Conservation (phyloP, 2,113 vertebrate genomes). For the Piaya cayana region DNA sequence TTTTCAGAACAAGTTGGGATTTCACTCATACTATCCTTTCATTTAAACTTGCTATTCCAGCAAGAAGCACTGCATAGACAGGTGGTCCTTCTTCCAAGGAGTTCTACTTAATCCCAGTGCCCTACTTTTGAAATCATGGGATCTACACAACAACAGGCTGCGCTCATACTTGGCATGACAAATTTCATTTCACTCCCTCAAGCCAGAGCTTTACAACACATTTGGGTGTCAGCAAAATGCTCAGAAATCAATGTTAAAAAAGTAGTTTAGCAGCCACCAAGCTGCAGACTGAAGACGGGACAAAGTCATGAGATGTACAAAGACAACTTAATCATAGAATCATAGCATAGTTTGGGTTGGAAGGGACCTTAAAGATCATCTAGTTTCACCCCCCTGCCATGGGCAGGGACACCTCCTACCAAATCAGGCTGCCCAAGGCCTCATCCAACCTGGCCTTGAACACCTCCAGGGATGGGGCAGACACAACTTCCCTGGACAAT, state of each 20-base stretch:
- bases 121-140: background rate
- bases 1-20: background rate
- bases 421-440: no score
- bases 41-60: background rate
- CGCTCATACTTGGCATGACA: background rate
- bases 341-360: no score
- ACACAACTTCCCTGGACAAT: no score
- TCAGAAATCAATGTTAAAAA: background rate
- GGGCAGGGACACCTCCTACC: no score
- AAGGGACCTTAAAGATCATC: no score
- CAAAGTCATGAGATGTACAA: background rate
- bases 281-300: background rate
- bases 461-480: no score
- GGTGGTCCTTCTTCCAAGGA: background rate
- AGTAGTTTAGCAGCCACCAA: background rate
- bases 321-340: background rate
- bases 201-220: background rate
- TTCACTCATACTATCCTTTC: background rate
- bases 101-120: background rate
- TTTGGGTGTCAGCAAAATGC: background rate
- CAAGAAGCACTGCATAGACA: background rate
- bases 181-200: background rate
- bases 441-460: no score
- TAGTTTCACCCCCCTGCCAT: no score
- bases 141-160: fast-evolving